Evolutionary conservation across 2,888 invertebrate genomes (phyloP).

Genomic region (Anagyrus pseudococci): DNA sequence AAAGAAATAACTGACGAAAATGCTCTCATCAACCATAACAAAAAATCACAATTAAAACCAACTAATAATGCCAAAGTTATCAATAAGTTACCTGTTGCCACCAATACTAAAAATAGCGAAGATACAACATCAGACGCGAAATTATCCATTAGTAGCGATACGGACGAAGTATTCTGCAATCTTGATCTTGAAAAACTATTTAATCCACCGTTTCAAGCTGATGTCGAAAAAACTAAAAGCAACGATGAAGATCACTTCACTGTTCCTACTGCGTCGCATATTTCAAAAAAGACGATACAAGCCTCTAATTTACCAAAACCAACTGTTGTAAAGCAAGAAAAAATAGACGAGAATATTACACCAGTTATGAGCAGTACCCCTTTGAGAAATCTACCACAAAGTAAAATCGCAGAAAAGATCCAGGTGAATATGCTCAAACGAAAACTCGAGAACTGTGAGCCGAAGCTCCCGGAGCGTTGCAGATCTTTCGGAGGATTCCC

Average conservation of each 20-base stretch:
- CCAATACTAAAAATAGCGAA: not conserved
- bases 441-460: conserved; percentile 22
- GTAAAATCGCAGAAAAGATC: not conserved
- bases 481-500: conserved; percentile 37
- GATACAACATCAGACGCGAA: not conserved
- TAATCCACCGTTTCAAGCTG: not conserved
- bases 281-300: conserved; percentile 1
- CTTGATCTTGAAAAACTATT: conserved; percentile 13
- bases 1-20: conserved; percentile 8
- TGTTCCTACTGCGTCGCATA: conserved; percentile 5
- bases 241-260: not conserved
- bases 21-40: conserved; percentile 10
- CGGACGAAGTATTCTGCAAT: conserved; percentile 14
- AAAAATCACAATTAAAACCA: not conserved
- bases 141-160: conserved; percentile 16
- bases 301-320: not conserved
- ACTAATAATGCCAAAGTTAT: not conserved
- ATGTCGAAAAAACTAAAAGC: not conserved
- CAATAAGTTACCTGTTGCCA: not conserved
- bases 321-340: conserved; percentile 10
- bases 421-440: conserved; percentile 15
- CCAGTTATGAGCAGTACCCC: too few species aligned
- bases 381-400: too few species aligned
- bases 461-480: conserved; percentile 23
- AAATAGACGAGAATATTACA: too few species aligned